A percentile compares a stretch with the other conserved stretches of the same genome.
phyloP scores from a whole-genome alignment of 2,797 vertebrate genomes.

The Artibeus lituratus region DNA sequence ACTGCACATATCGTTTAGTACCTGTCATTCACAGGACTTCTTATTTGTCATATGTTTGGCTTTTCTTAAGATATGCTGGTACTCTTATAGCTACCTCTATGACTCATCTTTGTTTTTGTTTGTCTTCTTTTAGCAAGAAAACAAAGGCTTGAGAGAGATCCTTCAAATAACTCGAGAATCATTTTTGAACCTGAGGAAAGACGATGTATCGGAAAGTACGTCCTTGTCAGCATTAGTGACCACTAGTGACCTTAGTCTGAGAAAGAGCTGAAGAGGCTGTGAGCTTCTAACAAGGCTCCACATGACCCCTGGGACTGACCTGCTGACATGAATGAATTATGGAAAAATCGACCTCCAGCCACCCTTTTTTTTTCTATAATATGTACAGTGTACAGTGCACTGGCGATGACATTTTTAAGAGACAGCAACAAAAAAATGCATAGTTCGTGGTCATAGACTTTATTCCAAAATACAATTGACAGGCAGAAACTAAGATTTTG shows the following conservation, averaged over 20 bases:
- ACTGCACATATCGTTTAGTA: background rate
- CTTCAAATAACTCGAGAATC: constrained; percentile 97
- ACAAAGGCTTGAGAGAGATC: constrained; percentile 93
- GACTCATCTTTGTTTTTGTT: constrained; percentile 52
- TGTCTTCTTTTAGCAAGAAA: constrained; percentile 90
- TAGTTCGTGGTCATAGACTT: constrained; percentile 57
- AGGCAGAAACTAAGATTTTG: constrained; percentile 56
- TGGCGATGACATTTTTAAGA: constrained; percentile 46
- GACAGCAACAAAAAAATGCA: constrained; percentile 34
- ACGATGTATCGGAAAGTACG: constrained; percentile 90
- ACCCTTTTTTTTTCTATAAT: constrained; percentile 49
- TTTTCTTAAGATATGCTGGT: background rate
- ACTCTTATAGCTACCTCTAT: background rate
- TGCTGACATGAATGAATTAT: constrained; percentile 71
- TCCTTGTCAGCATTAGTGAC: constrained; percentile 91
- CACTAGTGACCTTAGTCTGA: constrained; percentile 90
- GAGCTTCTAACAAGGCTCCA: constrained; percentile 59
- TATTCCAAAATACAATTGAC: constrained; percentile 38
- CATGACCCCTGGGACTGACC: constrained; percentile 63
- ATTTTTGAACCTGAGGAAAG: constrained; percentile 92
- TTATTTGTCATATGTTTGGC: background rate
- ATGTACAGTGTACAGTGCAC: constrained; percentile 42
- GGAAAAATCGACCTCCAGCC: constrained; percentile 55
- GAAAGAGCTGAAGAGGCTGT: constrained; percentile 88
- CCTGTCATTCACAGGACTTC: background rate